Evolutionary conservation across 2,888 invertebrate species (phyloP), one percentile per base, ranked within the genome.

Genomic region (Cataglyphis albicans): DNA sequence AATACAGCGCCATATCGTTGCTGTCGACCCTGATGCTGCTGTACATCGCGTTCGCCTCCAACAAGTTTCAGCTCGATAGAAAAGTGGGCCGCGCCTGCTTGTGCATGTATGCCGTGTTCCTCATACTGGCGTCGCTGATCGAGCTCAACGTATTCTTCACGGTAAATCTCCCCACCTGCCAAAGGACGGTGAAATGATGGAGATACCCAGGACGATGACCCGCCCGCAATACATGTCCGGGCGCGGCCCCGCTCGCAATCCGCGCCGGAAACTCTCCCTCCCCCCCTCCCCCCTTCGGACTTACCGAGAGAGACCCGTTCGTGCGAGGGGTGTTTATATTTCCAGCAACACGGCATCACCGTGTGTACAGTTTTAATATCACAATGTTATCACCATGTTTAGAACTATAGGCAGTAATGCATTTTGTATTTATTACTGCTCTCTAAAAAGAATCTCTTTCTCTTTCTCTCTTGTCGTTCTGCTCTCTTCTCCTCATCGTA

Each of bases 71-170:
- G 95, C 95, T 99, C 94, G 98, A 98, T 94, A 97, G 97, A 93
- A 97, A 97, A 92, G 98, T 98, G 83, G 98, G 98, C 84, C 96
- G 97, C 81, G 97, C 98, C 80, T 98, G 98, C 92, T 96, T 98
- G 86, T 96, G 97, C 87, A 98, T 98, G 97, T 98, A 99, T 95
- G 97, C 97, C 84, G 96, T 97, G 91, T 98, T 98, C 94, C 96
- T 98, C 86, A 96, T 98, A 76, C 96, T 98, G 89, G 98, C 98
- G 78, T 98, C 98, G 87, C 96, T 98, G 91, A 98, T 98, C 93
- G 98, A 98, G 95, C 96, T 98, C 92, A 98, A 98, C 95, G 98
- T 98, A 88, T 98, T 98, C 96, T 98, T 98, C 96, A 97, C 97
- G 91, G 98, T 98, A 91, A 98, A 98, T 95, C 96, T 97, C 91